Evolutionary conservation across 2,113 vertebrate genomes (phyloP).

Genomic region (Chlamydotis undulata): DNA sequence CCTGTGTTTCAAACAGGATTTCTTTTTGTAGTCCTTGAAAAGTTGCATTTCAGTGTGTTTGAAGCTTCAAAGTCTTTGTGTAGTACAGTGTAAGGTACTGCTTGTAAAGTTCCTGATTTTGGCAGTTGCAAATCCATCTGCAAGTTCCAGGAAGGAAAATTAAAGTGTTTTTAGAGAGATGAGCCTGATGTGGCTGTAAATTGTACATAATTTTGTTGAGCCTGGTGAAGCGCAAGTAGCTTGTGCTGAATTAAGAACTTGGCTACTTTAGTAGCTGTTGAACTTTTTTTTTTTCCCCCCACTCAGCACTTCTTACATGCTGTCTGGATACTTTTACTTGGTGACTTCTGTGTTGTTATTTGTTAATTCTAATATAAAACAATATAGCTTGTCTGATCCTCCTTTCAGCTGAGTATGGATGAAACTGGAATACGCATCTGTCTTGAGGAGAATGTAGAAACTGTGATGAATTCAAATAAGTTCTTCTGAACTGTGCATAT

Average conservation of each 20-base stretch:
- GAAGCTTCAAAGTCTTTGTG: neutral
- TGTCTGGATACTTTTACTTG: neutral
- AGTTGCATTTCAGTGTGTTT: neutral
- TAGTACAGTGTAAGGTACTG: neutral
- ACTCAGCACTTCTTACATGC: neutral
- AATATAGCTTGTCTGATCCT: neutral
- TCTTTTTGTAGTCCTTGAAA: neutral
- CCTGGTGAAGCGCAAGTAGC: neutral
- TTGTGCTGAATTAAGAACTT: neutral
- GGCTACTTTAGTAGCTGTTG: neutral
- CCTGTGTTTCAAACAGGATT: constrained; percentile 35
- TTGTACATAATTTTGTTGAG: neutral
- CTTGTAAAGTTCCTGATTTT: neutral
- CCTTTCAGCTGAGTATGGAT: neutral
- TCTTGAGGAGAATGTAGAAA: neutral
- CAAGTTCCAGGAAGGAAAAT: neutral
- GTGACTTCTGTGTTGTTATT: neutral
- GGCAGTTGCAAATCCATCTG: neutral
- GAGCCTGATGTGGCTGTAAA: neutral
- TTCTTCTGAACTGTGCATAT: neutral
- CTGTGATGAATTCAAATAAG: neutral
- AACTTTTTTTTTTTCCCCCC: neutral
- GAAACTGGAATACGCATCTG: neutral
- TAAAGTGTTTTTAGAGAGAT: neutral
- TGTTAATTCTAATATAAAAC: neutral